Evolutionary conservation across 2,888 invertebrate genomes (phyloP), one percentile per base, ranked within the genome.

Genomic region (Hedya salicella): DNA sequence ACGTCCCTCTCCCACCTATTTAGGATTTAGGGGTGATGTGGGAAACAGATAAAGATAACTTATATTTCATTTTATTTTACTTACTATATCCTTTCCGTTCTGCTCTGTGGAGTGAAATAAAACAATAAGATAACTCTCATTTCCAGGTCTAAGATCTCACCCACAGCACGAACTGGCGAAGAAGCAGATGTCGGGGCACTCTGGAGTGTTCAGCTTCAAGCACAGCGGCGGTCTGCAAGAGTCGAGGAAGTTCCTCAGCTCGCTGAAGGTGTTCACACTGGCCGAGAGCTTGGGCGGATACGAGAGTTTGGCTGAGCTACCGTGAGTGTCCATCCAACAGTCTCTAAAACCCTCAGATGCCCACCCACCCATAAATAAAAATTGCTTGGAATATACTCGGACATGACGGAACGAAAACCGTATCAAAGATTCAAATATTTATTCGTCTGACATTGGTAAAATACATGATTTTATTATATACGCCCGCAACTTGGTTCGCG

Each of bases 251-350:
- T 96, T 99, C 79, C 89, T 98, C 19, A 94, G 94, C 73, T 85
- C 94, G 5, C 88, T 98, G 32, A 96, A 97, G 89, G 75, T 98
- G 21, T 98, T 98, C 85, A 95, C 94, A 0, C 87, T 98, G 59
- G 99, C 99, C 3, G 99, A 98, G 84, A 98, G 98, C 80, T 94
- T 99, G 68, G 99, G 99, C 54, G 98, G 98, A 63, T 98, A 96
- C 78, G 98, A 99, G 83, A 98, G 98, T 81, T 94, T 99, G 71
- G 97, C 98, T 2, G 98, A 98, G 92, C 93, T 98, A 72, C 99
- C 99, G 96, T 97, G 92, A 95, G 96, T 94, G 69, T 70, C 39
- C 21, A 25, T 25, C 3, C 32, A 50, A 14, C 30, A 25, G 21
- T 13, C 4, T 0, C 1, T 4, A 48, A 13, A 25, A 4, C 3